Base-by-base conservation (phyloP, 2,888 invertebrate genomes). In the Odontocolon sp. region DNA sequence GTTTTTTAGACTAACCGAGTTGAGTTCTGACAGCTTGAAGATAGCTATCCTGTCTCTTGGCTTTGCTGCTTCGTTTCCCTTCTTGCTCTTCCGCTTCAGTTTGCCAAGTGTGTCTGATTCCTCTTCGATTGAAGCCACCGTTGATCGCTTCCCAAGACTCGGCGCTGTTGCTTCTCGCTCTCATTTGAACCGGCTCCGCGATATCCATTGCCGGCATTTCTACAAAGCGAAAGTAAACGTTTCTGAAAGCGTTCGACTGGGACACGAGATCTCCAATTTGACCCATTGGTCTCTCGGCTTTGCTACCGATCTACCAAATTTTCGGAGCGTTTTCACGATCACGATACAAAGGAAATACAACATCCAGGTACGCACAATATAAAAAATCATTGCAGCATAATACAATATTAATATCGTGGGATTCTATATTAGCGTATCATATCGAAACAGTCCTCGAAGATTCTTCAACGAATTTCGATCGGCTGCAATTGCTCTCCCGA, bases 151-250 rank as follows among this genome's bases (percentile, higher is more conserved):
- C 89, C 92, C 92, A 92, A 68, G 92, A 92, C 86, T 92, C 92
- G 38, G 91, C 92, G 66, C 93, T 93, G 87, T 92, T 93, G 78
- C 92, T 92, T 78, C 93, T 91, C 77, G 91, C 91, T 82, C 92
- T 90, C 76, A 91, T 84, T 67, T 88, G 89, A 33, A 88, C 88
- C 64, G 90, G 86, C 83, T 91, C 91, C n/a, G 69, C 45, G 59
- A 84, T 83, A 67, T 89, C 89, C 77, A 84, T 78, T n/a, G 78
- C 77, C 50, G 85, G 82, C 59, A 83, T 79, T 67, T 88, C 89
- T 87, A 73, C 26, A 59, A 68, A 64, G 23, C 33, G 6, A 33
- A 16, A 23, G 18, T n/a, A 28, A 3, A 33, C 33, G 11, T 63
- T 47, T 47, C 11, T 21, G n/a, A 45, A 21, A 18, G n/a, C 5